Evolutionary conservation across 2,113 vertebrate species (phyloP), one percentile per base, ranked within the genome.

Genomic region (Pteropus alecto): DNA sequence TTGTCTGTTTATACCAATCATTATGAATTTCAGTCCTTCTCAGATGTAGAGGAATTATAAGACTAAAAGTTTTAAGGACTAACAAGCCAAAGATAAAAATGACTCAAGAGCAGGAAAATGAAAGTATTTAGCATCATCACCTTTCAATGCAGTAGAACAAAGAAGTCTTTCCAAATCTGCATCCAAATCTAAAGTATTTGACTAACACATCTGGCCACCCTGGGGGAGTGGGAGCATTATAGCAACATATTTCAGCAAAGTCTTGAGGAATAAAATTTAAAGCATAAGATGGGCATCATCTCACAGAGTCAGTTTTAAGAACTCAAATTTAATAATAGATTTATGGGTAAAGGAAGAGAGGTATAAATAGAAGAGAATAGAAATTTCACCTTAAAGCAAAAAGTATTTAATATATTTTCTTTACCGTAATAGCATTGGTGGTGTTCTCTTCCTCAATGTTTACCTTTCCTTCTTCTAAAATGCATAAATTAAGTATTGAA

Each of bases 121-220:
- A 70, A 93, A 87, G 83, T 38, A 77, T 48, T 96, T 81, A 89
- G 41, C 63, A 58, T 70, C 68, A 74, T 30, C 35, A 22, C 51
- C 46, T 96, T 96, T 95, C 94, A 96, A 94, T 90, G 73, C 65
- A 81, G 65, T 93, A 28, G 28, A 71, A 82, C 14, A 71, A 61
- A 85, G 33, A 87, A 73, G 22, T 30, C 92, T 83, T 95, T 86
- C 33, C 90, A 93, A 94, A 94, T 51, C 33, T 94, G 38, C 13
- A 89, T 76, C 94, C 68, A 94, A 70, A 91, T 92, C 81, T 93
- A 38, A 96, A 92, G 92, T 90, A 79, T 90, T 85, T 94, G 41
- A 95, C 30, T 65, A 67, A 77, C 41, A 48, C 26, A 58, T 76
- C 15, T 73, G 76, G 65, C 54, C 71, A 63, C 33, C n/a, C 4